Evolutionary conservation across 2,888 invertebrate species (phyloP).

Genomic region (Rhingia campestris): DNA sequence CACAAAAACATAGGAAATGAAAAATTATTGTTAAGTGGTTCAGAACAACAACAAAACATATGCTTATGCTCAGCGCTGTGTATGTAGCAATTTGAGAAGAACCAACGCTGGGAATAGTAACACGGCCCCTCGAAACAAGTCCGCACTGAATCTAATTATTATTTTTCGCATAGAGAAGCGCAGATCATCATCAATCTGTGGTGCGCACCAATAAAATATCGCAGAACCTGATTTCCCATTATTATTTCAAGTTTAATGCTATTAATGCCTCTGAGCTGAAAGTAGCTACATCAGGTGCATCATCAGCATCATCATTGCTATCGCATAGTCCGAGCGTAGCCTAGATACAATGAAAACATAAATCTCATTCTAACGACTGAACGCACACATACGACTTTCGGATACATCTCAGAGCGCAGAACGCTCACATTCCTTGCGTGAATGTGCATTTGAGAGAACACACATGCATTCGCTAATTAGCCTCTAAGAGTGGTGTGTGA

Average conservation of each 20-base stretch:
- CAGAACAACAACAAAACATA: constrained; percentile 41
- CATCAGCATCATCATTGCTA: constrained; percentile 25
- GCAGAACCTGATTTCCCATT: constrained; percentile 61
- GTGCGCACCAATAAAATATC: constrained; percentile 56
- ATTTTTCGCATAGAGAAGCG: constrained; percentile 23
- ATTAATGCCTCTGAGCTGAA: constrained; percentile 44
- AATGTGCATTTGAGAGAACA: constrained; percentile 42
- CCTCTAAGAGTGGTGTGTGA: constrained; percentile 42
- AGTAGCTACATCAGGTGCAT: constrained; percentile 58
- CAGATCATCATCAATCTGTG: constrained; percentile 52
- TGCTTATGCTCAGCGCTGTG: constrained; percentile 6
- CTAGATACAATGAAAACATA: constrained; percentile 61
- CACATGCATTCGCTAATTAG: constrained; percentile 60
- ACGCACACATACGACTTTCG: not conserved
- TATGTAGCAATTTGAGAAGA: constrained; percentile 17
- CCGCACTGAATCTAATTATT: constrained; percentile 60
- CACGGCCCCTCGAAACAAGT: constrained; percentile 45
- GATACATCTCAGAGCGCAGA: not conserved
- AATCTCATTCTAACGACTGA: constrained; percentile 41
- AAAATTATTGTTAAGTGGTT: constrained; percentile 69
- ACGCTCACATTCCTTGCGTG: constrained; percentile 34
- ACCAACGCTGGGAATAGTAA: constrained; percentile 36
- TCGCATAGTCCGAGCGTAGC: constrained; percentile 27
- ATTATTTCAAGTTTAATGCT: constrained; percentile 67
- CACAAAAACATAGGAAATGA: constrained; percentile 49